Base-by-base conservation (phyloP, 2,888 invertebrate species). In the Drosophila imparisetae region DNA sequence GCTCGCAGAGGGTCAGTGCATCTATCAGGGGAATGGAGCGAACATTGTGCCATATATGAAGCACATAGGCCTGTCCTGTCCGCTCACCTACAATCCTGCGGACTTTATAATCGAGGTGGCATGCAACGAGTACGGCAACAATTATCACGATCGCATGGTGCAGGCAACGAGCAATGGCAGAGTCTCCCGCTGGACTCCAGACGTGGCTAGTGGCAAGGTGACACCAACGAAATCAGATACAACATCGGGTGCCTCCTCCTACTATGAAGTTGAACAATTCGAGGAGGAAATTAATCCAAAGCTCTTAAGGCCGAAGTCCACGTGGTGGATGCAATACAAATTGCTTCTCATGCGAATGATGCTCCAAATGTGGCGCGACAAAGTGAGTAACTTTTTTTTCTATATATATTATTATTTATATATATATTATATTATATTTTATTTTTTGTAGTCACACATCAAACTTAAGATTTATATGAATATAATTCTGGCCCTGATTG, bases 51-150 rank as follows among this genome's bases (percentile, higher is more conserved):
- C 97, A 0, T 98, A 96, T 92, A 94, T 98, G 62, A 94, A 95
- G 15, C 94, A 95, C 13, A 93, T 98, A 59, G 97, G 96, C 45
- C 93, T 98, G 42, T 95, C 96, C 34, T 99, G 99, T 91, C 99
- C 99, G 0, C 95, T 94, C 72, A 98, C 98, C 81, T 98, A 98
- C 91, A 99, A 98, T 93, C 99, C 99, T 0, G 98, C 98, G 7
- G 99, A 99, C 94, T 99, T 98, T 93, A 95, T 97, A 65, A 96
- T 97, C 76, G 97, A 97, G 94, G 95, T 97, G 8, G 96, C 96
- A 4, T 95, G 96, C 66, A 96, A 96, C 0, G 97, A 97, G 92
- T 97, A 97, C 86, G 97, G 97, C 0, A 62, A 72, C 13, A 94
- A 94, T 18, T 95, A 95, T 81, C 94, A 95, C 3, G 95, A 96